phyloP scores from a whole-genome alignment of 2,888 invertebrate genomes.

The Cinara cedri region DNA sequence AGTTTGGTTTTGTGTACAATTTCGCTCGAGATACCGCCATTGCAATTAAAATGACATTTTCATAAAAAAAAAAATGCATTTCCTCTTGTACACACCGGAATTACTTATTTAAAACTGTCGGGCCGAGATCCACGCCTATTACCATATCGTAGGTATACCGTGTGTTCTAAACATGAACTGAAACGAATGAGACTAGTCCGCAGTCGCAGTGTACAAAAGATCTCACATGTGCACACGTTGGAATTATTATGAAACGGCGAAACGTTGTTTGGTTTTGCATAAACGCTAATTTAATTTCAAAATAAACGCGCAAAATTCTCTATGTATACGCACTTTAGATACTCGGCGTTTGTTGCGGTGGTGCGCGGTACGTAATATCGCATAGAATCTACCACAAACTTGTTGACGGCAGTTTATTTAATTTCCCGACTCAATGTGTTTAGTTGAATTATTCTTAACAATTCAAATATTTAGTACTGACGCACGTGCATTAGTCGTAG shows the following conservation, averaged over 20 bases:
- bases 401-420: not conserved
- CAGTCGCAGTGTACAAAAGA: not conserved
- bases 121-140: not conserved
- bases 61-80: not conserved
- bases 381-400: not conserved
- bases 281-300: constrained; percentile 16
- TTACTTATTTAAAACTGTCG: not conserved
- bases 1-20: no score
- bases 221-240: not conserved
- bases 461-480: not conserved
- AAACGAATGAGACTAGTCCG: constrained; percentile 17
- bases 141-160: no score
- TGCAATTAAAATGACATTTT: no score
- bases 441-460: constrained; percentile 14
- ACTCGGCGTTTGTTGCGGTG: not conserved
- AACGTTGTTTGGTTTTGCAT: constrained; percentile 5
- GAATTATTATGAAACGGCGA: constrained; percentile 13
- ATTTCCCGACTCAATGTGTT: not conserved
- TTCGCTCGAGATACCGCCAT: no score
- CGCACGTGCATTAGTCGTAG: no score
- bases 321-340: not conserved
- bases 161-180: not conserved
- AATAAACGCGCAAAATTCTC: not conserved
- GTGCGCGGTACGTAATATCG: not conserved
- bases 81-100: constrained; percentile 6